Conservation (phyloP, 2,113 vertebrate species). For the Columba janthina region DNA sequence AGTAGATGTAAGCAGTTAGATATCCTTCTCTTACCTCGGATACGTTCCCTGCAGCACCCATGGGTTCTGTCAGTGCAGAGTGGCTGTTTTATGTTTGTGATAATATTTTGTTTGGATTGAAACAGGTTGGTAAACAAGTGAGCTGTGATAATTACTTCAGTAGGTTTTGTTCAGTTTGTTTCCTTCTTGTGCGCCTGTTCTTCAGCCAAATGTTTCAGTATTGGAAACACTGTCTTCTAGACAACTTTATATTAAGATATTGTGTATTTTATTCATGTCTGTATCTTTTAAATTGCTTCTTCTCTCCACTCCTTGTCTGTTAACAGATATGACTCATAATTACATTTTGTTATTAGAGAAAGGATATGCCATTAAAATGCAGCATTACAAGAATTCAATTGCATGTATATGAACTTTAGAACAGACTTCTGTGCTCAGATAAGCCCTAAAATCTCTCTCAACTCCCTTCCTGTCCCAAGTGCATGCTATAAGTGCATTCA, state of each 20-base stretch:
- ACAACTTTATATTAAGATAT: background rate
- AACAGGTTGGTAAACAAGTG: background rate
- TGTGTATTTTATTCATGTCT: background rate
- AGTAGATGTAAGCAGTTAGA: background rate
- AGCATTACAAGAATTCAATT: background rate
- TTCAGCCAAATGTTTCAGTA: constrained; percentile 11
- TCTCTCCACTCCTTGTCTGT: background rate
- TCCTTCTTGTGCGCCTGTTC: constrained; percentile 6
- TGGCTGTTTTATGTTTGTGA: background rate
- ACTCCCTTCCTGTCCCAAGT: background rate
- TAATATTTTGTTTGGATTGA: background rate
- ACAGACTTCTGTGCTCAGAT: background rate
- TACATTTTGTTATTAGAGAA: background rate
- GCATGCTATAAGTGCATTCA: fast-evolving
- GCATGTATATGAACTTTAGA: background rate
- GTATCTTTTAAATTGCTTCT: background rate
- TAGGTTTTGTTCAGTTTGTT: constrained; percentile 16
- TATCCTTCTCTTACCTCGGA: background rate
- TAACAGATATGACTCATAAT: background rate
- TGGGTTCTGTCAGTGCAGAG: background rate
- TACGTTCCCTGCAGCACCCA: background rate
- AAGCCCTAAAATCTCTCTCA: background rate
- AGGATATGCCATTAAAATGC: background rate
- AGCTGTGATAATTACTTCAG: constrained; percentile 6
- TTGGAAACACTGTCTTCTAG: background rate